phyloP scores from a whole-genome alignment of 2,888 invertebrate species.

The Eilema sororculum region DNA sequence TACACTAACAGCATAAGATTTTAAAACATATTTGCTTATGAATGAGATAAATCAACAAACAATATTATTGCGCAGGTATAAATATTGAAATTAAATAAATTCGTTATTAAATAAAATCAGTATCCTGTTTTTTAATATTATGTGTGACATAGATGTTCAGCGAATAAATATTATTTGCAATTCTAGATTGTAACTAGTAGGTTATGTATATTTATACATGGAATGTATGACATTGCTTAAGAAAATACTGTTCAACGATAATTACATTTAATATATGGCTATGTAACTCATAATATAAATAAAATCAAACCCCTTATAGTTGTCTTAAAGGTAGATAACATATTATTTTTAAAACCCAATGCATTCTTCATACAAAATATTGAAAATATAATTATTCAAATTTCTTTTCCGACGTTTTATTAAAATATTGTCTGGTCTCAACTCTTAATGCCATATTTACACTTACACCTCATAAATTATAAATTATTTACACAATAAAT shows the following conservation, averaged over 20 bases:
- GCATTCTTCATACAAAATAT: slow-evolving; percentile 9
- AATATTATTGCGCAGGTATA: too few species aligned
- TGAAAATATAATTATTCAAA: slow-evolving; percentile 24
- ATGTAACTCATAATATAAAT: background rate
- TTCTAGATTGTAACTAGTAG: background rate
- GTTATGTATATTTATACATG: background rate
- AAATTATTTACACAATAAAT: slow-evolving; percentile 77
- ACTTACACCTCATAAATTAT: slow-evolving; percentile 63
- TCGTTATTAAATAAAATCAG: background rate
- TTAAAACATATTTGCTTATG: too few species aligned
- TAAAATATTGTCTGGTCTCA: slow-evolving; percentile 73
- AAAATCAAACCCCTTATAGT: background rate
- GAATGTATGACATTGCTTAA: too few species aligned
- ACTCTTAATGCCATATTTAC: slow-evolving; percentile 65
- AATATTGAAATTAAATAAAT: background rate
- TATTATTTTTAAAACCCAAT: background rate
- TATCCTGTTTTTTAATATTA: background rate
- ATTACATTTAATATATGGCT: background rate
- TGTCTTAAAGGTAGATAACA: background rate
- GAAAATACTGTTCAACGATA: background rate
- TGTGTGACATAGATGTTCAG: background rate
- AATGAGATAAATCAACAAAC: too few species aligned
- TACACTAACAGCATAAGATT: background rate
- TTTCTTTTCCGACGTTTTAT: slow-evolving; percentile 32
- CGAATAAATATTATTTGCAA: background rate